These are phyloP conservation scores for Pyxicephalus adspersus DNA, from an alignment of 2,113 vertebrate genomes.

Conservation along the genomic window DNA sequence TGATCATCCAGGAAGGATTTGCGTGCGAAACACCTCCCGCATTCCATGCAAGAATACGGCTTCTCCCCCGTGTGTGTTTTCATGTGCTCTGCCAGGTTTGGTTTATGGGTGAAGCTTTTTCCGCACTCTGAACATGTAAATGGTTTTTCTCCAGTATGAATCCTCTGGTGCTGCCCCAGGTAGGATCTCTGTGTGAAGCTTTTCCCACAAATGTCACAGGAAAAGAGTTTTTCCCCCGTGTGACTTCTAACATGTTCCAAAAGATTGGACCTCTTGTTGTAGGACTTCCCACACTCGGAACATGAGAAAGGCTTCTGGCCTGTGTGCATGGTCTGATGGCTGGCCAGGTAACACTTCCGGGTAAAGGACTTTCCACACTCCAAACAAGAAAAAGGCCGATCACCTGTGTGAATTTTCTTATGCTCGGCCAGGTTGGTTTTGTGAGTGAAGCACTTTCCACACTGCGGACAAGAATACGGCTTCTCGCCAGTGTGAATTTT, in stretches of 20 bases:
- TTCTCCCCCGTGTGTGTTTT: slow-evolving; percentile 33
- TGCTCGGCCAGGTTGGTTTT: neutral
- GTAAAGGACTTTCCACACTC: neutral
- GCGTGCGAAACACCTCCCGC: slow-evolving; percentile 41
- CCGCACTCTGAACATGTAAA: too few relatives aligned
- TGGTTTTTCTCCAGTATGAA: too few relatives aligned
- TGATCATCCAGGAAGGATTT: slow-evolving; percentile 7
- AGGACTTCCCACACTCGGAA: too few relatives aligned
- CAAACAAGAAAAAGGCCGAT: neutral
- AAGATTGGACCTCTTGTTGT: too few relatives aligned
- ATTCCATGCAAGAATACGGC: slow-evolving; percentile 6
- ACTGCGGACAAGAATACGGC: slow-evolving; percentile 20
- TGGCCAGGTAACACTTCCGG: neutral
- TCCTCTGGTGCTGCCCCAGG: slow-evolving; percentile 15
- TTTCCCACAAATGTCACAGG: slow-evolving; percentile 12
- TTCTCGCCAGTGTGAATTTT: neutral
- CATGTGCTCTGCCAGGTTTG: too few relatives aligned
- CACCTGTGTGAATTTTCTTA: neutral
- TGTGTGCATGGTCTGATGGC: neutral
- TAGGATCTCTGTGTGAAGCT: slow-evolving; percentile 34
- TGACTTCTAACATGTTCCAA: too few relatives aligned
- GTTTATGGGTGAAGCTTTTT: too few relatives aligned
- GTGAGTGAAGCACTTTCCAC: neutral
- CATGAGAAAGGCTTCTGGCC: too few relatives aligned
- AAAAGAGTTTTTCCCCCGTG: too few relatives aligned